Base-by-base conservation (phyloP, 2,797 vertebrate genomes). In the Pygocentrus nattereri region DNA sequence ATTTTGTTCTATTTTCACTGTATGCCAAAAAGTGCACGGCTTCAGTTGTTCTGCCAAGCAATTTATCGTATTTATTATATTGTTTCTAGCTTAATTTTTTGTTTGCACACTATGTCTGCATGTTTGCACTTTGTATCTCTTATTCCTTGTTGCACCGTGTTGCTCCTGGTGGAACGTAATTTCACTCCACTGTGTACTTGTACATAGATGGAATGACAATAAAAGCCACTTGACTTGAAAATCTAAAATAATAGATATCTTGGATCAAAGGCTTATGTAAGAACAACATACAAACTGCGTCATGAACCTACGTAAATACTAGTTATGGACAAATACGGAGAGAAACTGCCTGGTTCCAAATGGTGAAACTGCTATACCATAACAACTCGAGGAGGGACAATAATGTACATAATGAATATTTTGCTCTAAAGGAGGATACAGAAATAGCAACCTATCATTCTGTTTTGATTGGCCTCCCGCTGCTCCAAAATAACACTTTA, bases 331-430 rank as follows among this genome's bases (percentile, higher is more conserved):
- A n/a, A n/a, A n/a, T n/a, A n/a, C n/a, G n/a, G n/a, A n/a, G n/a
- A n/a, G n/a, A n/a, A 65, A 74, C 47, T 65, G 70, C 59, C 18
- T 64, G 25, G 25, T 21, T 73, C 44, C 6, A 73, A 19, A 30
- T 19, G 31, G 4, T 58, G 61, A 80, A 44, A 73, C 18, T 74
- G 68, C 5, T 50, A 31, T 31, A 30, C 47, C 19, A 18, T 30
- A 52, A 31, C 47, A 30, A 13, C 25, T 13, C 21, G 10, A 70
- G 41, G n/a, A 49, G 68, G 1, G 27, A 5, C 18, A 19, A 21
- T 25, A 23, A 31, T 25, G 47, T 25, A 47, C 70, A 67, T 74
- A 67, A 80, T 80, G 18, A 80, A 80, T 74, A 67, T 50, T 70
- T 56, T 74, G 59, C 59, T 54, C 58, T 1, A 31, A 41, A 78